Percentiles rank a stretch among this genome's conserved stretches.
Evolutionary conservation across 2,113 vertebrate species (phyloP).

Genomic region (Ophthalmolycus amberensis): DNA sequence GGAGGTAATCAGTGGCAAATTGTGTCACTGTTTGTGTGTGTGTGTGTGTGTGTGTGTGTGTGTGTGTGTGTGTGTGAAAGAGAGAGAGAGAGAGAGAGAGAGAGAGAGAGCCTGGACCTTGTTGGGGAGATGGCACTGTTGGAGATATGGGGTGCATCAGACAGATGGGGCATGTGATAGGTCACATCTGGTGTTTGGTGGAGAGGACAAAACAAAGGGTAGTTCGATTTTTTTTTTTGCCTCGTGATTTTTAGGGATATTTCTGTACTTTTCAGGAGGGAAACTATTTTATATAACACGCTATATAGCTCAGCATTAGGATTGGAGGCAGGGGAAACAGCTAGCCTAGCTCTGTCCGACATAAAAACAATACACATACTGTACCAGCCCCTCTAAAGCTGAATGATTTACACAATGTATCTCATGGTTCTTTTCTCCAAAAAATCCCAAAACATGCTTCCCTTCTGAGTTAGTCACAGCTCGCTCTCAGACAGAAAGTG

Average conservation of each 20-base stretch:
- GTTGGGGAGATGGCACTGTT: slow-evolving; percentile 48
- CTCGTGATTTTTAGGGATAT: neutral
- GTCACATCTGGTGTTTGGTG: slow-evolving; percentile 70
- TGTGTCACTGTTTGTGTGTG: slow-evolving; percentile 18
- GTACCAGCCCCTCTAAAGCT: neutral
- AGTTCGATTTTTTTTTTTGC: neutral
- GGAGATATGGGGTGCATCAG: slow-evolving; percentile 63
- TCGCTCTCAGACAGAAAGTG: neutral
- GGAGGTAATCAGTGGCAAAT: slow-evolving; percentile 26
- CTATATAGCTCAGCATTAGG: neutral
- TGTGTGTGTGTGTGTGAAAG: slow-evolving; percentile 19
- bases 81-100: neutral
- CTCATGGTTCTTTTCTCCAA: neutral
- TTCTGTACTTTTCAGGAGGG: neutral
- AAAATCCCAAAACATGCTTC: neutral
- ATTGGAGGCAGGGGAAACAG: neutral
- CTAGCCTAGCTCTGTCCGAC: neutral
- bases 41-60: slow-evolving; percentile 18
- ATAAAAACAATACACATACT: neutral
- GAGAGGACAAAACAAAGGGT: neutral
- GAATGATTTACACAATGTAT: neutral
- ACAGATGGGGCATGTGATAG: slow-evolving; percentile 74
- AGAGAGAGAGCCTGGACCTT: slow-evolving; percentile 42
- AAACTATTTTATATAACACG: neutral
- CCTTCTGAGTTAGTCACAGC: neutral